phyloP scores from a whole-genome alignment of 2,888 invertebrate species.

The Melanchra persicariae region DNA sequence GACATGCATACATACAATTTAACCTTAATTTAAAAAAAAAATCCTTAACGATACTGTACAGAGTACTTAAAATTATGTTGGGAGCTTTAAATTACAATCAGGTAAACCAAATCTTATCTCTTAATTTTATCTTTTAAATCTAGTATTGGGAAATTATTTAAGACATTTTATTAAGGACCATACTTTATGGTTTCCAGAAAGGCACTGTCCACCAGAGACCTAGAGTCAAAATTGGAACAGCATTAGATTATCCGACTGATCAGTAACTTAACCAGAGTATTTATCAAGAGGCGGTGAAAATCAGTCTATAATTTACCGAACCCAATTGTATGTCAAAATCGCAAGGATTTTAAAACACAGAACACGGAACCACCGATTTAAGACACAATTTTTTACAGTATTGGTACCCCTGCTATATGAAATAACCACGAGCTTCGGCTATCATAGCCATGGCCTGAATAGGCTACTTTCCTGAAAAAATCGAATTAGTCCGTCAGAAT shows the following conservation, averaged over 20 bases:
- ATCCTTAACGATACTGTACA: not conserved
- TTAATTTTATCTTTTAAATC: conserved; percentile 1
- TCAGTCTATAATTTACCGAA: not conserved
- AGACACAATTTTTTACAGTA: not conserved
- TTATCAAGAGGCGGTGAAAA: not conserved
- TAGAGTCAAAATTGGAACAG: not conserved
- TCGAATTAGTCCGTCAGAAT: too few species aligned
- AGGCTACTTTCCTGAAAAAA: too few species aligned
- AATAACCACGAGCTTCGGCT: not conserved
- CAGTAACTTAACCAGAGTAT: not conserved
- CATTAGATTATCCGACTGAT: not conserved
- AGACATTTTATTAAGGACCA: not conserved
- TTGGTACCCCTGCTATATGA: not conserved
- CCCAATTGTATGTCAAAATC: conserved; percentile 17
- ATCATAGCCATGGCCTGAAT: too few species aligned
- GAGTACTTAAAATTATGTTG: too few species aligned
- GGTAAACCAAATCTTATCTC: not conserved
- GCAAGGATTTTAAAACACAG: conserved; percentile 2
- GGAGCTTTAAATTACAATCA: not conserved
- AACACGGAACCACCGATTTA: not conserved
- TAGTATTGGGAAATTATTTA: not conserved
- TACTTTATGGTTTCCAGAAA: not conserved
- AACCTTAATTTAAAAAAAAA: not conserved
- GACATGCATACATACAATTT: not conserved
- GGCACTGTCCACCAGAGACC: not conserved